Evolutionary conservation across 2,888 invertebrate genomes (phyloP).

Genomic region (Alviniconcha strummeri): DNA sequence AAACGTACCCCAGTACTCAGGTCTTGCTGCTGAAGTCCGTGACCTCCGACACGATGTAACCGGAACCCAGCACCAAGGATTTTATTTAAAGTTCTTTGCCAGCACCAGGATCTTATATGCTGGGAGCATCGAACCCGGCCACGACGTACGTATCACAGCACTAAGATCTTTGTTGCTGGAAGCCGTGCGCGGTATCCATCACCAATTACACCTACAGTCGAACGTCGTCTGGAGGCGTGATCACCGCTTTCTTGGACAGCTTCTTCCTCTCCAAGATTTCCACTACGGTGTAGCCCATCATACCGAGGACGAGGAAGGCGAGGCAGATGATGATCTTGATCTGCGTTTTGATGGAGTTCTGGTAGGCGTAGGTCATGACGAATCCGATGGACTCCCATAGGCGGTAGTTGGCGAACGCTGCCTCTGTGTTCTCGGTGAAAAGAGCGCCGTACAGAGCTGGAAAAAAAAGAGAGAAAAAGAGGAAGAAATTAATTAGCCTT

Average conservation of each 20-base stretch:
- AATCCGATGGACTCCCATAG: constrained; percentile 94
- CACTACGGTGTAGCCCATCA: constrained; percentile 81
- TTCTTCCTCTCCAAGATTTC: constrained; percentile 46
- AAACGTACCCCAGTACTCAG: no score
- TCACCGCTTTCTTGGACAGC: constrained; percentile 7
- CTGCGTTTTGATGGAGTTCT: constrained; percentile 84
- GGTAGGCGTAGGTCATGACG: constrained; percentile 88
- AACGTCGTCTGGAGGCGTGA: background rate
- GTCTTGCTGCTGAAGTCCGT: no score
- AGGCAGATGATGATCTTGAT: constrained; percentile 83
- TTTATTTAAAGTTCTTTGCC: background rate
- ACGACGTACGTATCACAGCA: background rate
- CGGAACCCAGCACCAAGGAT: no score
- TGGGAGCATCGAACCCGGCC: background rate
- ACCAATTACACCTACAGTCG: no score
- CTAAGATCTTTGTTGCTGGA: no score
- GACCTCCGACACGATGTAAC: no score
- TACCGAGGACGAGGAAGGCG: constrained; percentile 82
- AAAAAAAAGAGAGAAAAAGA: constrained; percentile 25
- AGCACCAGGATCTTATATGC: background rate
- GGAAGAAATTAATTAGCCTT: no score
- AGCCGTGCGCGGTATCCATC: no score
- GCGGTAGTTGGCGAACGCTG: constrained; percentile 93
- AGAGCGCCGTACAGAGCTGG: constrained; percentile 85
- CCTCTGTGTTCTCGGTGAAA: constrained; percentile 89